Base-by-base conservation (phyloP, 2,888 invertebrate species). In the Caenorhabditis sp. region DNA sequence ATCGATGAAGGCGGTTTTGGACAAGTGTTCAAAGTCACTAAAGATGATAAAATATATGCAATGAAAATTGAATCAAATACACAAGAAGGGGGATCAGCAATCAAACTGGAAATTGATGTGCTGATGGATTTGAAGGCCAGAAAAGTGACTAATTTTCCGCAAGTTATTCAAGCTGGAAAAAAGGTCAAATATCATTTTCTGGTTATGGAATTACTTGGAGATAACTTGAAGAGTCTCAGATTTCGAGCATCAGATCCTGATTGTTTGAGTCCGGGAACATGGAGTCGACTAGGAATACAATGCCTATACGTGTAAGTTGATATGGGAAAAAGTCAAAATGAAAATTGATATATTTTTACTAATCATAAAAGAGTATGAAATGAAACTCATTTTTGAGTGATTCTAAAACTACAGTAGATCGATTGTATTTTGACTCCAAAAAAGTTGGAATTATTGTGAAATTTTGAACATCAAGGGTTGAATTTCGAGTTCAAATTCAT, bases 171-270 rank as follows among this genome's bases (percentile, higher is more conserved):
- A 12, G 68, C 54, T 23, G 73, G 68, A n/a, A 31, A 51, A 19
- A 62, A 37, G 14, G 60, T 62, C 62, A 71, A 59, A 65, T 83
- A 21, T 31, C 68, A 68, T 12, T 68, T 50, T 51, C 27, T 73
- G 76, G 76, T 83, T 12, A 72, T 82, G 60, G 79, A 81, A 36
- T 68, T 83, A 23, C 71, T 83, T 27, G 83, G 83, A 0, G 78
- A 78, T n/a, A 83, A 83, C 62, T 67, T 83, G 27, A 74, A 78
- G 31, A 63, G 57, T 5, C 66, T 81, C 31, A 62, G 66, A n/a
- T 53, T 36, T 12, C 17, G 37, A n/a, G 54, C 65, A 17, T 43
- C 59, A 17, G 70, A 66, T 37, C 62, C 64, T 12, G 60, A 73
- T 10, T n/a, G 8, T 12, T 62, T 70, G 21, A 19, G 60, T 1